Evolutionary conservation across 2,113 vertebrate genomes (phyloP).

Genomic region (Sinocyclocheilus maitianheensis): DNA sequence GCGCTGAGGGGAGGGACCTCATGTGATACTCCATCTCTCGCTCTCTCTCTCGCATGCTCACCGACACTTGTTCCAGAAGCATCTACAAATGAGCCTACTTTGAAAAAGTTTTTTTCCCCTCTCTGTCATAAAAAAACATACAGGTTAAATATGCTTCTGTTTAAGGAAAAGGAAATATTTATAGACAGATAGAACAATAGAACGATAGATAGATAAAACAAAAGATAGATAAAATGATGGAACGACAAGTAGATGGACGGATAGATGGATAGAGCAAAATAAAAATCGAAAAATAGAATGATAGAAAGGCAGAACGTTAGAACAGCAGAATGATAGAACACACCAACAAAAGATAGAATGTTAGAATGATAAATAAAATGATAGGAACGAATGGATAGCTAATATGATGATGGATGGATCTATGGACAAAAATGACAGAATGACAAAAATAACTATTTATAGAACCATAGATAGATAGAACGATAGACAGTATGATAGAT

Average conservation of each 20-base stretch:
- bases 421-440: neutral
- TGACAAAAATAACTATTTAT: neutral
- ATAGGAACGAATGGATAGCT: neutral
- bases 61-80: neutral
- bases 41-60: neutral
- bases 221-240: neutral
- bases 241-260: neutral
- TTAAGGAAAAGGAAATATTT: neutral
- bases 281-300: neutral
- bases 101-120: neutral
- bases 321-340: neutral
- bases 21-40: neutral
- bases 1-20: conserved; percentile 30
- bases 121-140: neutral
- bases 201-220: neutral
- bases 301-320: neutral
- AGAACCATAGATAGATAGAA: neutral
- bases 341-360: neutral
- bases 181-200: neutral
- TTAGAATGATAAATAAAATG: neutral
- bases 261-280: neutral
- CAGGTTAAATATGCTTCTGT: neutral
- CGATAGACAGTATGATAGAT: neutral
- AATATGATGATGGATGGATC: neutral
- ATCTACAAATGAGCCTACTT: neutral